Conservation (phyloP, 2,797 vertebrate genomes). For the Bovichtus diacanthus region DNA sequence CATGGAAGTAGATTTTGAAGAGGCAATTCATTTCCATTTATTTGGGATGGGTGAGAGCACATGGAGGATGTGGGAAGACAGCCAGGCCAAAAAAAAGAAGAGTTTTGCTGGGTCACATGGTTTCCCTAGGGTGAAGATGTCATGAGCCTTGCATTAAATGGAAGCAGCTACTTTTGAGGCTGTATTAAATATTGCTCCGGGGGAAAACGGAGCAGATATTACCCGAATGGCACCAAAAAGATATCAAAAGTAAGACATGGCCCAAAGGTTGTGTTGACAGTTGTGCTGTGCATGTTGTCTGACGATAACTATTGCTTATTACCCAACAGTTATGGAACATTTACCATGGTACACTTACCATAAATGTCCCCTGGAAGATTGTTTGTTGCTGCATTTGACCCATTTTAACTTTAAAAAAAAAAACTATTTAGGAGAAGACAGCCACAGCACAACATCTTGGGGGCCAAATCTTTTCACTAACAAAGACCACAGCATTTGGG, state of each 20-base stretch:
- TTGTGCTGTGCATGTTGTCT: constrained; percentile 1
- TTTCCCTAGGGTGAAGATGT: constrained; percentile 26
- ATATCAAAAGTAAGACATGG: constrained; percentile 20
- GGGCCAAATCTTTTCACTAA: not conserved
- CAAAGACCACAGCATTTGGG: not conserved
- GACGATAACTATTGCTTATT: constrained; percentile 17
- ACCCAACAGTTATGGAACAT: constrained; percentile 13
- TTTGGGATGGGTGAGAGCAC: constrained; percentile 56
- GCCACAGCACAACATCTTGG: not conserved
- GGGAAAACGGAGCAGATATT: constrained; percentile 10
- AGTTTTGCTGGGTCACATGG: constrained; percentile 34
- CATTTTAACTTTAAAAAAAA: not conserved
- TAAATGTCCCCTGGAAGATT: not conserved
- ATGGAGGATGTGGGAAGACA: constrained; percentile 38
- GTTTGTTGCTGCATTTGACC: not conserved
- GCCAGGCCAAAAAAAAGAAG: constrained; percentile 28
- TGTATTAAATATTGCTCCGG: constrained; percentile 43
- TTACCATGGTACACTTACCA: not conserved
- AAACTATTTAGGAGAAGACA: not conserved
- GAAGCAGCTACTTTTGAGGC: constrained; percentile 40
- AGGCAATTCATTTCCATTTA: constrained; percentile 55
- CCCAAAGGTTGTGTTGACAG: constrained; percentile 16
- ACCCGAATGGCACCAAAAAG: not conserved
- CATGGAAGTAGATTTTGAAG: constrained; percentile 50
- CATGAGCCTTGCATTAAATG: constrained; percentile 36